Base-by-base conservation (phyloP, 1,140 invertebrate genomes). In the Homalodisca vitripennis region DNA sequence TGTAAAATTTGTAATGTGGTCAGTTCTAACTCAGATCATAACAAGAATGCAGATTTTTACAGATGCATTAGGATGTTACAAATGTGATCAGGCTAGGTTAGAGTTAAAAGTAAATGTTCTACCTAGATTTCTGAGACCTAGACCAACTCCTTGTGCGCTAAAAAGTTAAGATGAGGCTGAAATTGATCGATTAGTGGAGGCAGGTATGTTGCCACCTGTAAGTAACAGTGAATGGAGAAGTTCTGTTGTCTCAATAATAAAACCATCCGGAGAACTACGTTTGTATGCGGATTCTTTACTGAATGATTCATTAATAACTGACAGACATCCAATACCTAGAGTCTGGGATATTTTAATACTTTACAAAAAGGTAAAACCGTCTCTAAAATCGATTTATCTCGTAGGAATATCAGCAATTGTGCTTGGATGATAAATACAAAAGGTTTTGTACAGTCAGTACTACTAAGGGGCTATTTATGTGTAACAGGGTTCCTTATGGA, bases 61-160 rank as follows among this genome's bases (percentile, higher is more conserved):
- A 55, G 63, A 62, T 20, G 41, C 26, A 24, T 65, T 66, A 46
- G 67, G 34, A 14, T 63, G 30, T 17, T 66, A 30, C 32, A 65
- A 64, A 22, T 13, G 30, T 17, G 24, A 69, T 14, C 29, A 13
- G 31, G 55, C 34, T 20, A 24, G 20, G 13, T 47, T 51, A 46
- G 24, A 41, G 24, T 67, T 66, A 17, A 68, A 48, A 32, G 22
- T 29, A 29, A 62, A 64, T 64, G 66, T 63, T 46, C 22, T 14
- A 20, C 70, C 70, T 22, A 70, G 51, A 24, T 71, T 71, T 70
- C 41, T 41, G 26, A 71, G 66, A 66, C 66, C 70, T 17, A 57
- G 66, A 51, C 27, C 47, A 3, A 64, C 51, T 1, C 63, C 69
- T 32, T 24, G 48, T 55, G 70, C 67, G 22, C 53, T 68, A 17